phyloP scores from a whole-genome alignment of 2,888 invertebrate genomes.

The Tineola bisselliella region DNA sequence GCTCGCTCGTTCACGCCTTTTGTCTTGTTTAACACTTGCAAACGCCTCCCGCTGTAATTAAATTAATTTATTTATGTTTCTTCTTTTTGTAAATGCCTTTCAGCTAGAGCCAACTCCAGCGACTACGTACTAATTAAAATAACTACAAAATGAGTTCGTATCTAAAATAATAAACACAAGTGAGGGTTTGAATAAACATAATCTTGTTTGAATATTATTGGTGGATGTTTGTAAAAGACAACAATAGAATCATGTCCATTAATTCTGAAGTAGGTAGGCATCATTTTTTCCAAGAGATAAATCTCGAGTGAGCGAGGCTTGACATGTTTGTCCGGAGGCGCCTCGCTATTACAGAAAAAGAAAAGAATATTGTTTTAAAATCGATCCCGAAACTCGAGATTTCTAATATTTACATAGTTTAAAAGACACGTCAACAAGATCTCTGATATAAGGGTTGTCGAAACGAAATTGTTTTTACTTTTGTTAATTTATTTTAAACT shows the following conservation, averaged over 20 bases:
- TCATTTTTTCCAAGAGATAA: constrained; percentile 3
- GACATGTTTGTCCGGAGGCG: constrained; percentile 36
- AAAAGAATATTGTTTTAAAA: constrained; percentile 45
- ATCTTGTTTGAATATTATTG: neutral
- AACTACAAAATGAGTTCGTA: too few species aligned
- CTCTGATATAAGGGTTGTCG: constrained; percentile 26
- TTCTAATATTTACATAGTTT: constrained; percentile 49
- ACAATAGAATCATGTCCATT: constrained; percentile 6
- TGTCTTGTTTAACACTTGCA: neutral
- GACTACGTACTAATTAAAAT: neutral
- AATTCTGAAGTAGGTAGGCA: constrained; percentile 9
- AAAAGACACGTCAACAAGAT: constrained; percentile 48
- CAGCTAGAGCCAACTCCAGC: neutral
- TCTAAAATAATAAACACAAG: neutral
- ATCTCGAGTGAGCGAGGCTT: constrained; percentile 12
- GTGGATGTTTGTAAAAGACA: neutral
- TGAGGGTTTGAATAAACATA: constrained; percentile 1
- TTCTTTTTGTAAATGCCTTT: neutral
- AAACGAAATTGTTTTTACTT: neutral
- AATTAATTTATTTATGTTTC: neutral
- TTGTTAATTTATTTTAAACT: neutral
- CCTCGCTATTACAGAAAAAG: constrained; percentile 23
- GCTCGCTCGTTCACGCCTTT: neutral
- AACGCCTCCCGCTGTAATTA: constrained; percentile 3
- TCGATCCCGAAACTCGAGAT: constrained; percentile 43